Base-by-base conservation (phyloP, 2,888 invertebrate genomes). In the Gymnosoma rotundatum region DNA sequence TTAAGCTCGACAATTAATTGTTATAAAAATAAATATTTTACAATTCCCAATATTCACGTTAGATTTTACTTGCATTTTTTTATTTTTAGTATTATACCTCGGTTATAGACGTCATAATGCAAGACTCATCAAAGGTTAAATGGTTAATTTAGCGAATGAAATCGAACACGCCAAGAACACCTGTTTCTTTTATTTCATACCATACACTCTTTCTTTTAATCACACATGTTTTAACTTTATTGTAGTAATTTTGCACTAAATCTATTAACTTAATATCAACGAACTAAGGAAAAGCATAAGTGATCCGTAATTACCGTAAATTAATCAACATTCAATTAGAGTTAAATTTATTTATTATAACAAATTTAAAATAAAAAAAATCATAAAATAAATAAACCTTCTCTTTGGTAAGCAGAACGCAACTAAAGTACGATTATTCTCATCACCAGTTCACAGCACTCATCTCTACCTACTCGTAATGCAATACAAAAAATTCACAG, bases 261-360 rank as follows among this genome's bases (percentile, higher is more conserved):
- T n/a, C n/a, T n/a, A n/a, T n/a, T n/a, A n/a, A n/a, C n/a, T n/a
- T n/a, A n/a, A n/a, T n/a, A n/a, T n/a, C n/a, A n/a, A n/a, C n/a
- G n/a, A 66, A 45, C 14, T 56, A 1, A 64, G 16, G 12, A 38
- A 60, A 50, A 56, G 54, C 14, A 38, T 78, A 78, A 72, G 78
- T 54, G 36, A 42, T 56, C 73, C 12, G 36, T 60, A 81, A 72
- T 80, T 80, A 75, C 78, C 21, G 25, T 60, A 81, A 78, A 81
- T 78, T 78, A 78, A 81, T 78, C 73, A 78, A 78, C 78, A 67
- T 70, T 76, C 38, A 76, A 81, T 58, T 69, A 74, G 56, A 64
- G 12, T 12, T 12, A 12, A 42, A 76, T 83, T 61, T 54, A 78
- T 78, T 82, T 78, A 70, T 80, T 52, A 56, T 69, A 80, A 75